Conservation (phyloP, 35 echinoderm and acorn worm genomes). For the Apostichopus parvimensis region DNA sequence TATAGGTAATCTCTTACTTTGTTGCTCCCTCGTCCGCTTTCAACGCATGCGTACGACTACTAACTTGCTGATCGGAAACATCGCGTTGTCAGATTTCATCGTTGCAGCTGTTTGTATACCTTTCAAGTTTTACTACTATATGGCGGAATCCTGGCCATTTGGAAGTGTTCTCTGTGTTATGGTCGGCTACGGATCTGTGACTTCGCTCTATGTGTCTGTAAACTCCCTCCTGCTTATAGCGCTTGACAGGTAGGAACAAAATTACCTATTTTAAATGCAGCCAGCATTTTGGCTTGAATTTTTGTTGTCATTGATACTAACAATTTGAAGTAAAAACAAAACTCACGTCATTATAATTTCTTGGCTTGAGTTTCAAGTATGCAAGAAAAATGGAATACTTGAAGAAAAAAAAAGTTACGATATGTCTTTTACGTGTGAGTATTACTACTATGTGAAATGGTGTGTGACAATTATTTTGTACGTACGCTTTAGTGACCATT, state of each 20-base stretch:
- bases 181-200: constrained; percentile 71
- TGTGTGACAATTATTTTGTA: too few relatives aligned
- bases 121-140: constrained; percentile 96
- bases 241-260: constrained; percentile 81
- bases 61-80: constrained; percentile 91
- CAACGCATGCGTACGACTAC: constrained; percentile 94
- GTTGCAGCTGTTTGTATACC: constrained; percentile 84
- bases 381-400: too few relatives aligned
- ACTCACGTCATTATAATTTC: too few relatives aligned
- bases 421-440: too few relatives aligned
- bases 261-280: too few relatives aligned
- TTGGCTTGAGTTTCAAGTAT: too few relatives aligned
- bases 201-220: constrained; percentile 89
- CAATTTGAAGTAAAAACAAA: too few relatives aligned
- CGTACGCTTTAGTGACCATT: too few relatives aligned
- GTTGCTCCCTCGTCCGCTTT: constrained; percentile 83
- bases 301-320: too few relatives aligned
- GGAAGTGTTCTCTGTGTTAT: constrained; percentile 75
- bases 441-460: too few relatives aligned
- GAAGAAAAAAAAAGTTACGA: too few relatives aligned
- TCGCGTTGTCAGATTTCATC: constrained; percentile 92
- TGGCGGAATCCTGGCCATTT: constrained; percentile 83
- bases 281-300: too few relatives aligned
- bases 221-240: constrained; percentile 92
- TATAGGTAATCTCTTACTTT: constrained; percentile 85